Evolutionary conservation across 2,113 vertebrate species (phyloP).

Genomic region (Rhinichthys klamathensis): DNA sequence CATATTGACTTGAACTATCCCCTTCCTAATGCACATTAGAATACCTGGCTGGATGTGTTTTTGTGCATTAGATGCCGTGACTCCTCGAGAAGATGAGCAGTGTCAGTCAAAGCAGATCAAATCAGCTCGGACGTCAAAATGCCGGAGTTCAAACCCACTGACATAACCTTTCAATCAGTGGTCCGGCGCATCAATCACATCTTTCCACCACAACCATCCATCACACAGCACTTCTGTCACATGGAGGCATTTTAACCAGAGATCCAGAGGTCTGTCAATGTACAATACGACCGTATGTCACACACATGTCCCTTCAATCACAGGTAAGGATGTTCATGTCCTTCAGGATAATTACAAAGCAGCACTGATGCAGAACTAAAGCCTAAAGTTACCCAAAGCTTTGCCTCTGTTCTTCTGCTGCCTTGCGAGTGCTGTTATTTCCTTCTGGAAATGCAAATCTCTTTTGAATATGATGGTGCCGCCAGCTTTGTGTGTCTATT

Average conservation of each 20-base stretch:
- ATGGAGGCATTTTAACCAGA: constrained; percentile 51
- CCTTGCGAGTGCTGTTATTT: neutral
- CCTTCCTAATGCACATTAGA: neutral
- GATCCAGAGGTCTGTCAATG: constrained; percentile 36
- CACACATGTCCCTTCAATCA: neutral
- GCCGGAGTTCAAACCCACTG: constrained; percentile 52
- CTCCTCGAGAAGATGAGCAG: constrained; percentile 30
- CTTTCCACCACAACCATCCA: constrained; percentile 57
- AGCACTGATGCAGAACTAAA: neutral
- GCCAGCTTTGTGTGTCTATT: neutral
- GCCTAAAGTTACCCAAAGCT: neutral
- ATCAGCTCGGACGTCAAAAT: constrained; percentile 51
- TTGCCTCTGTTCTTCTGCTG: constrained; percentile 10
- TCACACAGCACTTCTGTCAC: constrained; percentile 28
- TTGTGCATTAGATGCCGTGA: neutral
- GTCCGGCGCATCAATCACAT: constrained; percentile 67
- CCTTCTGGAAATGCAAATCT: neutral
- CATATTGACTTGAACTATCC: neutral
- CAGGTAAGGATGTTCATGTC: neutral
- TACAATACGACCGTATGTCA: neutral
- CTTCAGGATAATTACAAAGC: neutral
- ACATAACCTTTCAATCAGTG: constrained; percentile 57
- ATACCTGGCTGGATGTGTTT: neutral
- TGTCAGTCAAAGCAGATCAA: constrained; percentile 60
- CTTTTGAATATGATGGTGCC: neutral